Evolutionary conservation across 2,888 invertebrate species (phyloP).

Genomic region (Chironomus tentans): DNA sequence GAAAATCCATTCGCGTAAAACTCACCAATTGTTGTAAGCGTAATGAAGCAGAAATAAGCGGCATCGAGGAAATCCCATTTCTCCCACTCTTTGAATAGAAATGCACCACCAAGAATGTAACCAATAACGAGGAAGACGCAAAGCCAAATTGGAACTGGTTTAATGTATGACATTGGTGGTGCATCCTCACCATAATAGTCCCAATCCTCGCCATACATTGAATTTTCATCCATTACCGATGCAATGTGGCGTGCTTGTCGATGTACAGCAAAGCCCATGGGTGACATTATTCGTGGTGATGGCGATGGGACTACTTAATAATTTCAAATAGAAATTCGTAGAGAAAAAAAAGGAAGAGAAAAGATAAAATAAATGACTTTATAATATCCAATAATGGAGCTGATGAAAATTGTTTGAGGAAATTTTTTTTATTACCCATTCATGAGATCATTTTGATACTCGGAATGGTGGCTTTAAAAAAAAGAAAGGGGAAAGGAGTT

Average conservation of each 20-base stretch:
- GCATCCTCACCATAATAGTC: constrained; percentile 38
- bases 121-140: constrained; percentile 81
- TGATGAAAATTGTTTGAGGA: too few species aligned
- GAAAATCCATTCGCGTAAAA: constrained; percentile 16
- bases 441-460: too few species aligned
- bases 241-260: constrained; percentile 44
- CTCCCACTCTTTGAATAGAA: constrained; percentile 78
- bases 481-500: too few species aligned
- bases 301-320: constrained; percentile 35
- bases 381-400: background rate
- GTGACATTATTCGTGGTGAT: constrained; percentile 58
- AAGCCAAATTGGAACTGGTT: constrained; percentile 80
- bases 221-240: constrained; percentile 51
- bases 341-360: constrained; percentile 11
- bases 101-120: constrained; percentile 83
- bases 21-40: constrained; percentile 75
- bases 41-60: constrained; percentile 90
- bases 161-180: constrained; percentile 37
- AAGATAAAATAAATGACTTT: constrained; percentile 11
- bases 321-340: background rate
- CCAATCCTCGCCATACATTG: constrained; percentile 50
- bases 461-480: too few species aligned
- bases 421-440: too few species aligned
- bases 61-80: constrained; percentile 78
- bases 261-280: constrained; percentile 55